A percentile compares a stretch with the other conserved stretches of the same genome.
These are phyloP conservation scores for Epinephelus coioides DNA, from an alignment of 2,797 vertebrate genomes.

Conservation along the genomic window DNA sequence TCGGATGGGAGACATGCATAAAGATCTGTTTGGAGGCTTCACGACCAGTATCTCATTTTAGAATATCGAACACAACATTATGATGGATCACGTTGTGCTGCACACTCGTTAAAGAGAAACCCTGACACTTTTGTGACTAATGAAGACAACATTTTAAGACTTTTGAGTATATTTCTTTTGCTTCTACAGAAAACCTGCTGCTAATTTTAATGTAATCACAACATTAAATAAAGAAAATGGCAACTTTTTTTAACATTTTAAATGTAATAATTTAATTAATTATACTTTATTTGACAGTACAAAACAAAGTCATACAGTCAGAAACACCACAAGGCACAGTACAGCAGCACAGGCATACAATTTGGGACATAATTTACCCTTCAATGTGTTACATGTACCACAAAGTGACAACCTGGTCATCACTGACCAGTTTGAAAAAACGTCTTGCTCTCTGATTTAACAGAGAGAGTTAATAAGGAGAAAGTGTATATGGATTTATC, in stretches of 20 bases:
- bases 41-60: constrained; percentile 18
- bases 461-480: constrained; percentile 38
- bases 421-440: constrained; percentile 33
- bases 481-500: constrained; percentile 16
- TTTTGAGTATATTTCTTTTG: no score
- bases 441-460: constrained; percentile 42
- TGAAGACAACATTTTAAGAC: no score
- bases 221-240: neutral
- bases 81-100: neutral
- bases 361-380: constrained; percentile 66
- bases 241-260: constrained; percentile 13
- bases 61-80: neutral
- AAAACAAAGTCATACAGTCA: constrained; percentile 77
- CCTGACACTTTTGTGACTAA: no score
- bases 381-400: constrained; percentile 66
- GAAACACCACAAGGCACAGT: constrained; percentile 77
- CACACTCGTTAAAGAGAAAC: no score
- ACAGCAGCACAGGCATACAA: constrained; percentile 76
- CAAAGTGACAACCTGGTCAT: constrained; percentile 49
- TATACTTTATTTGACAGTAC: constrained; percentile 77
- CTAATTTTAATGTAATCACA: neutral
- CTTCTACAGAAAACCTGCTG: no score
- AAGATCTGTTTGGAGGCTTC: constrained; percentile 13
- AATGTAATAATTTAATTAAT: constrained; percentile 57
- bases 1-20: constrained; percentile 10